Evolutionary conservation across 1,140 invertebrate genomes (phyloP).

Genomic region (Anadara kagoshimensis): DNA sequence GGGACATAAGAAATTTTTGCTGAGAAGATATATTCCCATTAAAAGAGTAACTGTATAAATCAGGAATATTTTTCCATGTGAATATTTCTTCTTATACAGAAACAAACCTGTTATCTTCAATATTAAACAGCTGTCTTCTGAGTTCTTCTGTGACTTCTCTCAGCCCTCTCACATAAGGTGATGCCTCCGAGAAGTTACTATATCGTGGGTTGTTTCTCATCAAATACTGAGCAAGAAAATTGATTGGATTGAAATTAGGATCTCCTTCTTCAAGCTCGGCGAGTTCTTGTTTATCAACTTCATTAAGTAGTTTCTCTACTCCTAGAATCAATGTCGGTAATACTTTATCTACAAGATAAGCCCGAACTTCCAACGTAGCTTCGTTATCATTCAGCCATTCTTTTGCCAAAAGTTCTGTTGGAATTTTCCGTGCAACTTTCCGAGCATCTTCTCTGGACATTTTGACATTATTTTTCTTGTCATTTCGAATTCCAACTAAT

Average conservation of each 20-base stretch:
- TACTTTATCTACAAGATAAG: constrained; percentile 71
- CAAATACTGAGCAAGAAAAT: constrained; percentile 73
- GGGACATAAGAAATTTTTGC: too few species aligned
- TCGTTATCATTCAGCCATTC: constrained; percentile 70
- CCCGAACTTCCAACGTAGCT: constrained; percentile 68
- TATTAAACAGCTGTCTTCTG: constrained; percentile 67
- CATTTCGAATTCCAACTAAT: constrained; percentile 58
- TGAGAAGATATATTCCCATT: too few species aligned
- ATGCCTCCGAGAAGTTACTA: constrained; percentile 72
- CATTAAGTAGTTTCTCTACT: constrained; percentile 71
- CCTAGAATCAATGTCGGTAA: constrained; percentile 72
- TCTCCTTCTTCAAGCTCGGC: constrained; percentile 57
- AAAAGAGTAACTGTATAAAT: neutral
- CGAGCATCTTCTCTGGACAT: constrained; percentile 57
- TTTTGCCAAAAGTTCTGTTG: constrained; percentile 70
- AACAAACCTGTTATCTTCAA: constrained; percentile 71
- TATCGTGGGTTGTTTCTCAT: constrained; percentile 73
- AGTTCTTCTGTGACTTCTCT: constrained; percentile 70
- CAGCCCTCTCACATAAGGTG: constrained; percentile 69
- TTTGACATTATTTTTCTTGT: constrained; percentile 63
- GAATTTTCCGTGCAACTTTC: constrained; percentile 69
- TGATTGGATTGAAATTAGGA: constrained; percentile 73
- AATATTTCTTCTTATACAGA: too few species aligned
- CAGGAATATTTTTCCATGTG: too few species aligned
- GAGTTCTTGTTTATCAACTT: constrained; percentile 67